Base-by-base conservation (phyloP, 2,113 vertebrate species). In the Todiramphus chloris region DNA sequence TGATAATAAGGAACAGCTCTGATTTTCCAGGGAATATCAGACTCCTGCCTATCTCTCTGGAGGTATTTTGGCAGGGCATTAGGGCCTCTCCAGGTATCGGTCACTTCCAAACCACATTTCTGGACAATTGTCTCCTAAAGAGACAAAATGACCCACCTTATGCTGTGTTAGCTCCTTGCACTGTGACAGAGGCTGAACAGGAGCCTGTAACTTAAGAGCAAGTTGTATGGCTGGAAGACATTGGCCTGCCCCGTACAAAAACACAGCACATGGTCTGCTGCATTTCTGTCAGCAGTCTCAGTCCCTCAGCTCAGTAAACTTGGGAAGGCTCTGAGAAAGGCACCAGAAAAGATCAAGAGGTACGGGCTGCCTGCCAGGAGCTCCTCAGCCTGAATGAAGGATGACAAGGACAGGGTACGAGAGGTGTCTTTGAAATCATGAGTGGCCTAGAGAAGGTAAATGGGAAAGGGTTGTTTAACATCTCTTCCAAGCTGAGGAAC, bases 171-270 rank as follows among this genome's bases (percentile, higher is more conserved):
- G n/a, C 33, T 75, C 58, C 58, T 51, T 85, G 51, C 41, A 6
- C 59, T 28, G 41, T 81, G 73, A 24, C 21, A 17, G 55, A 20
- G 55, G 50, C 53, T 73, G 63, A 83, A 41, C 44, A 31, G 46
- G 44, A 48, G 69, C 39, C 69, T 46, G 15, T 68, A 35, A 63
- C 60, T 33, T 35, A n/a, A 63, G 62, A 56, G 48, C 41, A 60
- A 51, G 43, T 5, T 48, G 44, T 51, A 51, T 69, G 56, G 27
- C 63, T 83, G 80, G 48, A 77, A 80, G 76, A 31, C 41, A 31
- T 39, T 0, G 0, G 28, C 27, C 3, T 11, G 28, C 4, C 63
- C 2, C 0, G 6, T 51, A n/a, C 13, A 44, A 39, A 75, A 51
- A 2, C 59, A 41, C n/a, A 33, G 16, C 6, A 20, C 24, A 8